Evolutionary conservation across 1,140 invertebrate species (phyloP).

Genomic region (Zaprionus lachaisei): DNA sequence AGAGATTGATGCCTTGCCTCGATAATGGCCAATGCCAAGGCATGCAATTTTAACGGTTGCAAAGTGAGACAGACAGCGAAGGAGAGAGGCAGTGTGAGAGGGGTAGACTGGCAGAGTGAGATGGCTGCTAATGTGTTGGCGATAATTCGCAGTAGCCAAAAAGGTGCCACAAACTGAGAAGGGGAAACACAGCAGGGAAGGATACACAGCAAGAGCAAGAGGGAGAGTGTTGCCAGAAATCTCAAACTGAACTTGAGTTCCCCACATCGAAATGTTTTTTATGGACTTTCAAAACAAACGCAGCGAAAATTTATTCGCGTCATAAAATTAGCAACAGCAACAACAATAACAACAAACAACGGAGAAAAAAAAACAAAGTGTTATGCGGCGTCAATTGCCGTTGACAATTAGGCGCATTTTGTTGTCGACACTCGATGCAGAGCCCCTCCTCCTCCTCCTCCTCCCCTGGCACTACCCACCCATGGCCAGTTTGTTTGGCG

Average conservation of each 20-base stretch:
- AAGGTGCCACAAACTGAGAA: slow-evolving; percentile 7
- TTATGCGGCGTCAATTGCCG: slow-evolving; percentile 73
- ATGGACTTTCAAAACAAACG: slow-evolving; percentile 40
- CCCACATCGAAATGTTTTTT: not conserved
- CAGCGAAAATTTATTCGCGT: slow-evolving; percentile 55
- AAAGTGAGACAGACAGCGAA: slow-evolving; percentile 2
- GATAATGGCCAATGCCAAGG: slow-evolving; percentile 72
- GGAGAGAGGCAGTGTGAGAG: not conserved
- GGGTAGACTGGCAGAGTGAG: not conserved
- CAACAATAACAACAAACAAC: not conserved
- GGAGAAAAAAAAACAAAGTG: slow-evolving; percentile 67
- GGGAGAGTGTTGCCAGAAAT: slow-evolving; percentile 13
- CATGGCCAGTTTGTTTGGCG: slow-evolving; percentile 30
- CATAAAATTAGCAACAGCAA: slow-evolving; percentile 64
- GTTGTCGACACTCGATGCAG: slow-evolving; percentile 57
- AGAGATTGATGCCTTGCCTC: slow-evolving; percentile 75
- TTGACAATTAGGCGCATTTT: slow-evolving; percentile 80
- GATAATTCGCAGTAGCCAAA: slow-evolving; percentile 39
- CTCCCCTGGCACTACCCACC: not conserved
- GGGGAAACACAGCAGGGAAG: not conserved
- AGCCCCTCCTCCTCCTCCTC: not conserved
- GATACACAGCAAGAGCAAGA: not conserved
- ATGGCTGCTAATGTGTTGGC: slow-evolving; percentile 41
- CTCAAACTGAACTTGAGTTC: slow-evolving; percentile 25
- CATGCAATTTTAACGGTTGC: slow-evolving; percentile 80